Conservation (phyloP, 2,797 vertebrate genomes). For the Onychomys arenicola region DNA sequence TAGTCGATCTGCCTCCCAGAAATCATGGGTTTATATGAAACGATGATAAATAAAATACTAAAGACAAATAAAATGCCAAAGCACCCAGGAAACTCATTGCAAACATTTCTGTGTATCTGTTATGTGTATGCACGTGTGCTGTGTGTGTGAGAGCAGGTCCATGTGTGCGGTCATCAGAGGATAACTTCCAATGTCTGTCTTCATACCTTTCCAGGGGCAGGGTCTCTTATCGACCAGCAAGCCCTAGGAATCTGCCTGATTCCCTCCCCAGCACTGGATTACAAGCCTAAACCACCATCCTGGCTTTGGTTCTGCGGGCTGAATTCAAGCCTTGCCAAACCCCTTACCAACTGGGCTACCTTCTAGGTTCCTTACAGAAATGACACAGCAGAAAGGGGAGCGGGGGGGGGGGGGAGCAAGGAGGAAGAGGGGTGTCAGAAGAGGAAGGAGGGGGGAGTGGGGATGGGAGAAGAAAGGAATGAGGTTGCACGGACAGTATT, state of each 20-base stretch:
- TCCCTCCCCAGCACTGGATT: neutral
- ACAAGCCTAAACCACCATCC: neutral
- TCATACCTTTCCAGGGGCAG: neutral
- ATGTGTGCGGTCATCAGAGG: neutral
- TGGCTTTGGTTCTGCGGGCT: neutral
- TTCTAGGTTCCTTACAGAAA: neutral
- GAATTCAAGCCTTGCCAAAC: neutral
- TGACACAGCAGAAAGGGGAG: neutral
- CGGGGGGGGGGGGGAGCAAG: rapidly evolving
- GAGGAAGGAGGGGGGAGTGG: neutral
- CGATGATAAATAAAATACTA: neutral
- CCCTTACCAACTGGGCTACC: neutral
- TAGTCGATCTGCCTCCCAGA: neutral
- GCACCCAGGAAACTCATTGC: neutral
- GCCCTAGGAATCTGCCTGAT: neutral
- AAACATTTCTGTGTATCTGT: neutral
- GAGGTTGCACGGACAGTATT: neutral
- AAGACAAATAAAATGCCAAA: neutral
- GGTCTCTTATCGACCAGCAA: neutral
- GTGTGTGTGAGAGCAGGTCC: neutral
- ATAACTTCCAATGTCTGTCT: neutral
- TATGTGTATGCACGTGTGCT: neutral
- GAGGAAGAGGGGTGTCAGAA: neutral
- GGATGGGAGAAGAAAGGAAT: neutral
- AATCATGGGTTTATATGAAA: neutral